phyloP scores from a whole-genome alignment of 2,888 invertebrate genomes.

The Callosobruchus maculatus region DNA sequence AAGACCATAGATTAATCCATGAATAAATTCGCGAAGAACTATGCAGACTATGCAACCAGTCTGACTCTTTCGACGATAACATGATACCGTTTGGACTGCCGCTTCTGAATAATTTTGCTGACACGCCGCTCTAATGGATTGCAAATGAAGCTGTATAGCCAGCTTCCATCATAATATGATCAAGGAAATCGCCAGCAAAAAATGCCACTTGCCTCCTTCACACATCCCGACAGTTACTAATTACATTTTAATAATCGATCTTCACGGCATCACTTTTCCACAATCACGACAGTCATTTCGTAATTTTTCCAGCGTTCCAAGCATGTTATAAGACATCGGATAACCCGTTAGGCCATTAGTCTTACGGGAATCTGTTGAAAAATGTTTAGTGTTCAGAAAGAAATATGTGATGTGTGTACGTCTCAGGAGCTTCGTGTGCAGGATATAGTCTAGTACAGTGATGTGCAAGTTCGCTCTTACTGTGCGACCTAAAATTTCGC shows the following conservation, averaged over 20 bases:
- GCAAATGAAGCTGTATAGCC: not conserved
- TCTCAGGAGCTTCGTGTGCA: not conserved
- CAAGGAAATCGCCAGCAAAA: not conserved
- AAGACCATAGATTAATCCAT: no score
- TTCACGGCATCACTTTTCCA: not conserved
- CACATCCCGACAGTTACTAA: not conserved
- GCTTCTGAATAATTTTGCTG: not conserved
- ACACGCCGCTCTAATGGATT: not conserved
- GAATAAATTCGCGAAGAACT: no score
- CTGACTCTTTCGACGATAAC: not conserved
- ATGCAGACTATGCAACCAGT: no score
- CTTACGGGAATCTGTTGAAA: not conserved
- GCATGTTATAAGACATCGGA: not conserved
- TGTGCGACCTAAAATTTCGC: no score
- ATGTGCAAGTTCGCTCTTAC: no score
- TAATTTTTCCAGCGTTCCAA: not conserved
- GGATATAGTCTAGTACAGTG: not conserved
- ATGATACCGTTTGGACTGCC: not conserved
- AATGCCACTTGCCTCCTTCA: not conserved
- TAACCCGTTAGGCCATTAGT: not conserved
- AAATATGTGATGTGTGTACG: not conserved
- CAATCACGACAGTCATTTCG: not conserved
- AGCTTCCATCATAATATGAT: not conserved
- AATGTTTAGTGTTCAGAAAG: not conserved
- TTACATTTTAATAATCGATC: not conserved